These are phyloP conservation scores for Ptychochromis oligacanthus DNA, from an alignment of 2,113 vertebrate genomes.

Conservation along the genomic window DNA sequence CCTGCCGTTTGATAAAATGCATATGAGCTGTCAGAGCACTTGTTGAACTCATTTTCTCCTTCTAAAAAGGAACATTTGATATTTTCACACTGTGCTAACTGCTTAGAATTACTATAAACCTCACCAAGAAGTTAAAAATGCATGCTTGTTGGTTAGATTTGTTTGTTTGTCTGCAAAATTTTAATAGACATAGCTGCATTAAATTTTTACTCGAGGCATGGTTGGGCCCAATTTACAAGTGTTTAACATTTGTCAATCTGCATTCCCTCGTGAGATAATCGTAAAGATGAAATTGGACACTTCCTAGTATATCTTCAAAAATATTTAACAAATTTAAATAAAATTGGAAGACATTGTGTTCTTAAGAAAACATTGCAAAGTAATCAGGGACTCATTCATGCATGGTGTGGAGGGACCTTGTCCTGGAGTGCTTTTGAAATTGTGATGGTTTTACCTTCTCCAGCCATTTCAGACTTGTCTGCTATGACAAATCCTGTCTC, in stretches of 20 bases:
- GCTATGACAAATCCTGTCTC: neutral
- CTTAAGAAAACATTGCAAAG: too few species aligned
- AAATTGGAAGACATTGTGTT: too few species aligned
- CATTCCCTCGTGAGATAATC: fast-evolving
- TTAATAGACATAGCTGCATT: neutral
- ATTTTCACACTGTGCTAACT: neutral
- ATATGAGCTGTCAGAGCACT: neutral
- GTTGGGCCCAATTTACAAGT: neutral
- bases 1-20: conserved; percentile 10
- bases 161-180: neutral
- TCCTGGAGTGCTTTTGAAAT: neutral
- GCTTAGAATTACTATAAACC: neutral
- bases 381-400: too few species aligned
- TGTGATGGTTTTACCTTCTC: neutral
- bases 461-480: neutral
- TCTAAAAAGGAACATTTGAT: fast-evolving
- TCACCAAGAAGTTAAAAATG: neutral
- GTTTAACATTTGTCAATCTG: neutral
- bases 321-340: neutral
- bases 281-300: neutral
- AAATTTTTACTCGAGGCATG: neutral
- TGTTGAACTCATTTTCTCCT: conserved; percentile 5
- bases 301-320: neutral
- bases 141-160: neutral
- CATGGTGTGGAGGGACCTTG: neutral